Evolutionary conservation across 2,113 vertebrate species (phyloP), one percentile per base, ranked within the genome.

Genomic region (Tylochromis polylepis): DNA sequence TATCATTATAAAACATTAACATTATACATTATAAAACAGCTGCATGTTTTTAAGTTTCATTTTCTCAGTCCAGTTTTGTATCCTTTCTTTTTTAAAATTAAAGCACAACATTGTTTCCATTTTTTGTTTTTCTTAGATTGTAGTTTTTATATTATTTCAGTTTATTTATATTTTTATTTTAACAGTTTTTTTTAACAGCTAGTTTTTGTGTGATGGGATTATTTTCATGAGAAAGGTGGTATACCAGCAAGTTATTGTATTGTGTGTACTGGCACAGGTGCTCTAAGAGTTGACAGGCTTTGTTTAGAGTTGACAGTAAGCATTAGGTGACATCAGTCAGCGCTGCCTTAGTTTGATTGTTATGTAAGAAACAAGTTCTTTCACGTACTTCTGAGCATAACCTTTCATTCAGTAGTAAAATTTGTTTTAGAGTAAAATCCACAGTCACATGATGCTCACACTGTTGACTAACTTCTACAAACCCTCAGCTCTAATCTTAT

Each of bases 401-500:
- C 36, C 53, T 38, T n/a, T 79, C 51, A n/a, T 77, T 84, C 8
- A 79, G 62, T 43, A 18, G 67, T 87, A 79, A 72, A 83, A 81
- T 79, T 18, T 34, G 36, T 53, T 75, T 31, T 79, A 78, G 89
- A 93, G 87, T 89, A 62, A 90, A 94, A 82, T 90, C 85, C 89
- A 82, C 34, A 16, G 79, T 94, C 95, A 93, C 90, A 93, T 95
- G 95, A 88, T 57, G 8, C 24, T n/a, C 14, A 27, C 34, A 24
- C 67, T 34, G 9, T 81, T 65, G 75, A 11, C 62, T 38, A 59
- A 29, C 75, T 43, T 92, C 78, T 67, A 12, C 81, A 90, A n/a
- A 79, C 59, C 10, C 43, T 3, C 41, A 62, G 51, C 36, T 59
- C 55, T 91, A 92, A 91, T 89, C 86, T 18, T 57, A 27, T 60